These are phyloP conservation scores for Sebastes trivittatus DNA, from an alignment of 2,797 vertebrate species.

Conservation along the genomic window DNA sequence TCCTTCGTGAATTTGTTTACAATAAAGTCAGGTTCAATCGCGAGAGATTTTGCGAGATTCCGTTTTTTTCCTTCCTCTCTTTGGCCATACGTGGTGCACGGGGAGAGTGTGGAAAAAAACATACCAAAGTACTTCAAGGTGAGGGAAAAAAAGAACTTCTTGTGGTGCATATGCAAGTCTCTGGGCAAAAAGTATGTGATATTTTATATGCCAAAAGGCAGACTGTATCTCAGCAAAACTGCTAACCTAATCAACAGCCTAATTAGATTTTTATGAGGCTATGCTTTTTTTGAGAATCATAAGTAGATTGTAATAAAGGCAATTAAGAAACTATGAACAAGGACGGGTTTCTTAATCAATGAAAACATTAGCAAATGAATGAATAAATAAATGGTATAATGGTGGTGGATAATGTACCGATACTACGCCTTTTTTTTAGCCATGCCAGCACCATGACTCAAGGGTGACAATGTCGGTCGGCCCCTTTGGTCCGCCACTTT, in stretches of 20 bases:
- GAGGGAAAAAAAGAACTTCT: background rate
- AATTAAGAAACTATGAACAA: background rate
- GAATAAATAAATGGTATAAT: background rate
- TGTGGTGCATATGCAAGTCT: background rate
- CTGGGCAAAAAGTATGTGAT: background rate
- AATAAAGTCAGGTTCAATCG: too few species aligned
- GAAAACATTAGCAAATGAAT: background rate
- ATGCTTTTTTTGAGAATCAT: background rate
- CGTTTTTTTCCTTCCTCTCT: too few species aligned
- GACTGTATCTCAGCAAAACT: background rate
- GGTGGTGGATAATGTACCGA: background rate
- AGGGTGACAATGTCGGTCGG: background rate
- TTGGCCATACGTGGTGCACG: too few species aligned
- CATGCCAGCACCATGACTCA: background rate
- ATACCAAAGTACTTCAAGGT: too few species aligned
- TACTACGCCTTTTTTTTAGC: background rate
- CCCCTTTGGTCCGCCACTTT: background rate
- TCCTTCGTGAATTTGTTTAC: too few species aligned
- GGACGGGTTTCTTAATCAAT: background rate
- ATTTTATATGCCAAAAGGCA: background rate
- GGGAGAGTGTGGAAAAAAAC: too few species aligned
- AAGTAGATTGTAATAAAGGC: constrained; percentile 1
- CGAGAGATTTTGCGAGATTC: too few species aligned
- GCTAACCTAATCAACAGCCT: background rate
- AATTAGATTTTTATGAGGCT: background rate